Evolutionary conservation across 92 coral and sea anemone species (phyloP), one percentile per base, ranked within the genome.

Genomic region (Palythoa heliodiscus): DNA sequence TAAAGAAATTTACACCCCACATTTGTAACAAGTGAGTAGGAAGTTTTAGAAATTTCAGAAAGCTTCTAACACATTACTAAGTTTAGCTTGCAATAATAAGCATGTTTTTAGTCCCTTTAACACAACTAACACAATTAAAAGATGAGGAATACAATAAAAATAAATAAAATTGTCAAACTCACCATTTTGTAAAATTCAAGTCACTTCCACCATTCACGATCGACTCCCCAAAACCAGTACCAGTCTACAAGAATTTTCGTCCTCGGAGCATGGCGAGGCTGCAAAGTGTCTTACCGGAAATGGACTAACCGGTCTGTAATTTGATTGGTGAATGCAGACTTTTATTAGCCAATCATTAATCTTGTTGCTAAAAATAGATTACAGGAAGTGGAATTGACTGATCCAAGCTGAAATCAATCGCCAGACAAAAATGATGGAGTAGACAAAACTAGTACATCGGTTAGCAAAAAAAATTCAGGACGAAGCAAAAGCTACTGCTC

Each of bases 341-440:
- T 25, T 76, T 48, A 54, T 50, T 6, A 91, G 76, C 97, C 97
- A 93, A 93, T 93, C 94, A 91, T 50, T 70, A 75, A 24, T n/a
- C 48, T 68, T n/a, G 79, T 52, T 50, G 70, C 90, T 91, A 93
- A 91, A 91, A 93, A 89, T 91, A 91, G 89, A 5, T 57, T 13
- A 88, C 91, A 93, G 96, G 96, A 93, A 93, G 90, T 93, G 92
- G 75, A 84, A 89, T 53, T 57, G 47, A 78, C 71, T 67, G 78
- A 80, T 78, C 76, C 60, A 52, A 58, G 53, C 73, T 69, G 73
- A 69, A 69, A 69, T 69, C 73, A 25, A 69, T 69, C 58, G 81
- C 81, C 22, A 66, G 84, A 80, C 84, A 47, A 73, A 80, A 50
- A 19, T 80, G 84, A 43, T 80, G 84, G 54, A 43, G 74, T 17